Evolutionary conservation across 1,140 invertebrate genomes (phyloP), one percentile per base, ranked within the genome.

Genomic region (Thalassaphorura encarpata): DNA sequence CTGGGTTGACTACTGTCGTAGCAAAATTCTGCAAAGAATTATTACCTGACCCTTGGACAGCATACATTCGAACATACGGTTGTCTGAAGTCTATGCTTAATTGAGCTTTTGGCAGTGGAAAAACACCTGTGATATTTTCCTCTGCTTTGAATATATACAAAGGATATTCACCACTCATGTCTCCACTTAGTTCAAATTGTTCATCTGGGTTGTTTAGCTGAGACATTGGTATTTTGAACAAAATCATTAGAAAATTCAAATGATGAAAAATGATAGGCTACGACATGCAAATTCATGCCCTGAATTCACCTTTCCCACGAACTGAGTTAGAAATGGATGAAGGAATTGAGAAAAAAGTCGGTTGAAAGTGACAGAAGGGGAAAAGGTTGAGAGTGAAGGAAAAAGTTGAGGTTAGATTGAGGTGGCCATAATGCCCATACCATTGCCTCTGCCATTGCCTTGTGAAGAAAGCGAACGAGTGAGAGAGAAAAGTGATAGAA

Each of bases 21-120:
- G 31, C 31, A 33, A 51, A 36, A 52, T 28, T 11, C 21, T 42
- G 4, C 39, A 8, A n/a, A 5, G 3, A 16, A 18, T 16, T 13
- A 4, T 21, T 49, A 62, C 60, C 56, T 62, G 47, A 54, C 11
- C 60, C 60, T 31, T 54, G 52, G 36, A 62, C 48, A 18, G 53
- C 52, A 53, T 49, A 58, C 40, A 56, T 51, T 52, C 28, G 51
- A 39, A 62, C 54, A 47, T 58, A 62, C 16, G 60, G 60, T 29
- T 52, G 33, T 15, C 23, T 23, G 1, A 54, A 29, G 36, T 62
- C 51, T n/a, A 62, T 1, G 28, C 15, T 46, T 29, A 62, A 28
- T 24, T 49, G 24, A 27, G 55, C 47, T 55, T 46, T 31, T n/a
- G 60, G 56, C 15, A 15, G n/a, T 15, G 52, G 55, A 24, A 6